Evolutionary conservation across 2,113 vertebrate genomes (phyloP), one percentile per base, ranked within the genome.

Genomic region (Condylura cristata): DNA sequence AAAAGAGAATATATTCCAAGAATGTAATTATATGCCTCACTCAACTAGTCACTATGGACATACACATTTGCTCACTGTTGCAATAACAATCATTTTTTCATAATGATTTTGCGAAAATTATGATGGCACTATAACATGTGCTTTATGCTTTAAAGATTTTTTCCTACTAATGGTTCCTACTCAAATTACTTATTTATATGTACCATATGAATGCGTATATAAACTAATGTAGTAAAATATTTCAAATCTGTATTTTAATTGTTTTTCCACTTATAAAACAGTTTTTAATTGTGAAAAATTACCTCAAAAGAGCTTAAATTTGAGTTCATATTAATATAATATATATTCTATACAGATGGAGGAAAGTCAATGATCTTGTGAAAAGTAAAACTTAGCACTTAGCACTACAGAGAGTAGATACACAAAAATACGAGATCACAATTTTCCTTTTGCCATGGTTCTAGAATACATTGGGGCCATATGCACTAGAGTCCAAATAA

Each of bases 361-460:
- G 44, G n/a, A 18, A 53, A 83, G 5, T 71, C 22, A 89, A n/a
- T 91, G 44, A 91, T 86, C 34, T 72, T 75, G 1, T 81, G 71
- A 56, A 32, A 88, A 88, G 84, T 44, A 58, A 83, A 91, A 91
- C 80, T 41, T 41, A 65, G 58, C 72, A 65, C 68, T 78, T 93
- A 66, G 24, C 53, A 48, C 32, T 75, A 88, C 6, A 61, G 30
- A 68, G 2, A 90, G 16, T 58, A 89, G 48, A 88, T 60, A 84
- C 34, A n/a, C 9, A 76, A 82, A 78, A 2, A 72, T 22, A n/a
- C 12, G 18, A 20, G 44, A 85, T 68, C 22, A 85, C 10, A 75
- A 60, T 89, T 63, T 86, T 86, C 70, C 16, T 34, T 68, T 1
- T 53, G 26, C 8, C 46, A 61, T 84, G 78, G 7, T 24, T 85